Evolutionary conservation across 2,888 invertebrate species (phyloP).

Genomic region (Petrophora chlorosata): DNA sequence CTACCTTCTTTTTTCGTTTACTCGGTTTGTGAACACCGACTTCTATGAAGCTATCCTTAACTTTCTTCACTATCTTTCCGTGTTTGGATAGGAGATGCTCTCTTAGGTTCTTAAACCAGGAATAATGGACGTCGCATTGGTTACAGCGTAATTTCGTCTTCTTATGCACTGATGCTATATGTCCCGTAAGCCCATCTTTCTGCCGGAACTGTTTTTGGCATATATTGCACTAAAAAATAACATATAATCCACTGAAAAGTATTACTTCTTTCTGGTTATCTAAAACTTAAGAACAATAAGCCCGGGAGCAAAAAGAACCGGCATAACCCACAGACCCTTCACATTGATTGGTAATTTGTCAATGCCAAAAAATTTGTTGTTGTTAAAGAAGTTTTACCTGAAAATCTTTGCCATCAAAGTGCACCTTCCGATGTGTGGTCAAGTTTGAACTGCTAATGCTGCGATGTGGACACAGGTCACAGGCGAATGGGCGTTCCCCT

Average conservation of each 20-base stretch:
- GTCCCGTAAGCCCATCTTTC: constrained; percentile 68
- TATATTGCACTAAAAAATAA: constrained; percentile 63
- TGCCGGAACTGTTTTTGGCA: constrained; percentile 73
- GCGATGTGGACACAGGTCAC: background rate
- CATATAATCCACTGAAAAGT: background rate
- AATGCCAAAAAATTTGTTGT: too few relatives aligned
- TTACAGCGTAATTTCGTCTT: constrained; percentile 56
- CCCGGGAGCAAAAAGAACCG: too few relatives aligned
- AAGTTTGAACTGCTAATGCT: background rate
- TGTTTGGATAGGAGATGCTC: constrained; percentile 4
- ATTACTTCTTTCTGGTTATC: too few relatives aligned
- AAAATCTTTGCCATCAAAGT: background rate
- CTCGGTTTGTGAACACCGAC: too few relatives aligned
- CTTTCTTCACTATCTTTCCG: background rate
- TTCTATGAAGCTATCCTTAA: constrained; percentile 1
- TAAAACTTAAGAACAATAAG: background rate
- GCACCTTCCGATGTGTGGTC: background rate
- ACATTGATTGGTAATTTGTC: too few relatives aligned
- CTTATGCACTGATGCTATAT: constrained; percentile 63
- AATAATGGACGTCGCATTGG: constrained; percentile 62
- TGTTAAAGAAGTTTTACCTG: too few relatives aligned
- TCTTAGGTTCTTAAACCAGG: constrained; percentile 33
- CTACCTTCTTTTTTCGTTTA: too few relatives aligned
- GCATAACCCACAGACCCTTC: too few relatives aligned
- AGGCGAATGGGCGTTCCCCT: background rate